Evolutionary conservation across 2,797 vertebrate species (phyloP), one percentile per base, ranked within the genome.

Genomic region (Gymnodraco acuticeps): DNA sequence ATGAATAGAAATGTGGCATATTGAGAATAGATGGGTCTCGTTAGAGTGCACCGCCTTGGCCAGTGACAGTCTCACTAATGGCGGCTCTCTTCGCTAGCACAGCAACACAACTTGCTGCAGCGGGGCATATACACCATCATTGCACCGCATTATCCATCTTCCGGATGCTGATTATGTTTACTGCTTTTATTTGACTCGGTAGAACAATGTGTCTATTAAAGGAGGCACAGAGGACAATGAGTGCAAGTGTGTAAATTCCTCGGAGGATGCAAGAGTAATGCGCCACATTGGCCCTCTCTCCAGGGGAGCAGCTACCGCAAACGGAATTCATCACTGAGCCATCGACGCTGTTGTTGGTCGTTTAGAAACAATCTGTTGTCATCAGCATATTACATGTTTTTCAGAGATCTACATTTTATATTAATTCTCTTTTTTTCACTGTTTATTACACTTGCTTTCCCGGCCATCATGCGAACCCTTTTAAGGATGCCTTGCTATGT

Each of bases 1-100:
- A 96, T 95, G 95, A 97, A 96, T 97, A 96, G 95, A 96, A 96
- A 95, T 93, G 93, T 96, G 96, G 94, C 95, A 94, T 93, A 94
- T 93, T 88, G 93, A 94, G 88, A 94, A 96, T 95, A 94, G 95
- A 96, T 96, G 95, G 93, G 93, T 94, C 94, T 96, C 95, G 94
- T 94, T 96, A 95, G 92, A 94, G 87, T 86, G 84, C 87, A 90
- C 70, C 61, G 75, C 80, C 80, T 77, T 75, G 84, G 84, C 87
- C 27, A 70, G 50, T 69, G 86, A 83, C 82, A 82, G 85, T 76
- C 82, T 85, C 76, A 54, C 85, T 86, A 89, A 89, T 84, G 77
- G 85, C 59, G 23, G 66, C 66, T 75, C 65, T 81, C 45, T 69
- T 67, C 73, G 81, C 75, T 77, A 52, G 67, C 43, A 54, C 23